Conservation (phyloP, 2,888 invertebrate species). For the Choreutis nemorana region DNA sequence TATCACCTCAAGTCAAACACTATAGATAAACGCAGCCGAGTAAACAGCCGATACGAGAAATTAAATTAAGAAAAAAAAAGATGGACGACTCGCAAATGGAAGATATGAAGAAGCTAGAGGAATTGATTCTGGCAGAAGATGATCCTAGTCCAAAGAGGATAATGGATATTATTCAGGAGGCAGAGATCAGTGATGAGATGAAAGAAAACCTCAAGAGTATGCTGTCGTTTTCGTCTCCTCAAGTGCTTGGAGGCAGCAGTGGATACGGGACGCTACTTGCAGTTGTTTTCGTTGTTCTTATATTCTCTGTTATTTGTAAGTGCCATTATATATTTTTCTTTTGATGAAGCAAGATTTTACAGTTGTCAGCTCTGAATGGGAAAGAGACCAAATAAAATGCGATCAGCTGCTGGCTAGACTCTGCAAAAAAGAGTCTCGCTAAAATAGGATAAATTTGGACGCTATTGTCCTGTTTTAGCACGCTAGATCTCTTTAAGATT, state of each 20-base stretch:
- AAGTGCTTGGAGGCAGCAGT: slow-evolving; percentile 32
- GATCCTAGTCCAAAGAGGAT: slow-evolving; percentile 66
- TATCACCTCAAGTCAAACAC: too few relatives aligned
- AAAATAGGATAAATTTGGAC: too few relatives aligned
- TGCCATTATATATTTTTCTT: slow-evolving; percentile 18
- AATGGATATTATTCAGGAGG: slow-evolving; percentile 63
- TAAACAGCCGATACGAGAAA: too few relatives aligned
- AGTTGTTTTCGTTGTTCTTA: slow-evolving; percentile 31
- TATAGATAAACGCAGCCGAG: too few relatives aligned
- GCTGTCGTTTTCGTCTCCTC: slow-evolving; percentile 49
- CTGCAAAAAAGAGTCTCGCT: too few relatives aligned
- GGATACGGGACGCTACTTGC: slow-evolving; percentile 27
- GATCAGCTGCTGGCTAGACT: too few relatives aligned
- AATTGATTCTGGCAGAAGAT: slow-evolving; percentile 33
- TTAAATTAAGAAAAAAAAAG: too few relatives aligned
- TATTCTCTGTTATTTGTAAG: slow-evolving; percentile 41
- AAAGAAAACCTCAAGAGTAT: slow-evolving; percentile 64
- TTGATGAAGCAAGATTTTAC: too few relatives aligned
- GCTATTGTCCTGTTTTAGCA: too few relatives aligned
- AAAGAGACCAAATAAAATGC: too few relatives aligned
- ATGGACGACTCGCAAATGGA: slow-evolving; percentile 22
- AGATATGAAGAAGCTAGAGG: slow-evolving; percentile 23
- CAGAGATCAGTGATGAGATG: slow-evolving; percentile 69
- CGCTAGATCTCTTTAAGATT: too few relatives aligned
- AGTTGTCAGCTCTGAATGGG: too few relatives aligned